Evolutionary conservation across 2,888 invertebrate genomes (phyloP).

Genomic region (Chrysolina haemoptera): DNA sequence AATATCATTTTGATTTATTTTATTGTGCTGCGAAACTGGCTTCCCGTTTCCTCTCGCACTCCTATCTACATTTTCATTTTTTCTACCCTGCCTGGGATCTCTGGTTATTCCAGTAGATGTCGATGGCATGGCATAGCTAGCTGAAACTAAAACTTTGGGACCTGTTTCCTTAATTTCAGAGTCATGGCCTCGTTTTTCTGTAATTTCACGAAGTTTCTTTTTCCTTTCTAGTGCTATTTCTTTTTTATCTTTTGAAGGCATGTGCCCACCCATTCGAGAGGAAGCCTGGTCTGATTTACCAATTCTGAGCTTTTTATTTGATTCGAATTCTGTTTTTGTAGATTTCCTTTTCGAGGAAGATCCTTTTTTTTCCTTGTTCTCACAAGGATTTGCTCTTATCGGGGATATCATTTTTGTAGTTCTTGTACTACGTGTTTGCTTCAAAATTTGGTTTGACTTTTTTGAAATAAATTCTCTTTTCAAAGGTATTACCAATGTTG

Average conservation of each 20-base stretch:
- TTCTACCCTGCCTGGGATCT: slow-evolving; percentile 2
- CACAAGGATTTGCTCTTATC: neutral
- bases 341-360: slow-evolving; percentile 17
- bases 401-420: neutral
- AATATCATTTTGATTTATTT: slow-evolving; percentile 22
- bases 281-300: neutral
- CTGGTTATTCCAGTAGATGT: slow-evolving; percentile 3
- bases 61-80: neutral
- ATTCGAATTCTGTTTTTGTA: neutral
- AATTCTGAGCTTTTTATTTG: slow-evolving; percentile 9
- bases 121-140: neutral
- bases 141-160: neutral
- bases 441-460: neutral
- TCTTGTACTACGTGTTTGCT: neutral
- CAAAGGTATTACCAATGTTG: neutral
- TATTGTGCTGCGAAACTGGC: neutral
- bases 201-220: slow-evolving; percentile 9
- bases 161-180: neutral
- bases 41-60: neutral
- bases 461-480: neutral
- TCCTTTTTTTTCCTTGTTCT: neutral
- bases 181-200: neutral
- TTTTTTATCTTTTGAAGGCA: slow-evolving; percentile 6
- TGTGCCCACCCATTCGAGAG: neutral
- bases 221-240: slow-evolving; percentile 1